Conservation (phyloP, 2,113 vertebrate genomes). For the Dryoscopus gambensis region DNA sequence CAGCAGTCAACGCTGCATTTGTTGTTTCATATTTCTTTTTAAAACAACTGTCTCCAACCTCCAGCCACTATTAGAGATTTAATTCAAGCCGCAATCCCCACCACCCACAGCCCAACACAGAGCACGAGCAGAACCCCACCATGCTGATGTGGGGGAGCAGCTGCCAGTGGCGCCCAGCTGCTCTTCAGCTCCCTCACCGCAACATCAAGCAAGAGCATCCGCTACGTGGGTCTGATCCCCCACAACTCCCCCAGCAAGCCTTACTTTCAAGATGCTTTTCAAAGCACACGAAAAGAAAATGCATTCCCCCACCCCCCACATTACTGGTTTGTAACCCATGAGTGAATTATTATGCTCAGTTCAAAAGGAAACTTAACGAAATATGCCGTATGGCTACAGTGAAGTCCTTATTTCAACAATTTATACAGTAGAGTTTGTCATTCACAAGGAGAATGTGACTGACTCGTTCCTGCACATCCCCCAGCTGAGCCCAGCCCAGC, state of each 20-base stretch:
- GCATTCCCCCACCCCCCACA: no score
- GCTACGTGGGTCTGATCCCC: accelerated
- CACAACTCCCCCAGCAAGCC: background rate
- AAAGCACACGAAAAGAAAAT: background rate
- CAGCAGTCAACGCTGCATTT: background rate
- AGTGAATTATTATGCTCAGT: background rate
- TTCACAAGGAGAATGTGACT: background rate
- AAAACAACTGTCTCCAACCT: background rate
- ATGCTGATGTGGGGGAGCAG: accelerated
- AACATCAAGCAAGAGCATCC: background rate
- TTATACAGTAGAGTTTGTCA: background rate
- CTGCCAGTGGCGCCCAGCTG: background rate
- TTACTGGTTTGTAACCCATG: background rate
- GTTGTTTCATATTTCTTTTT: background rate
- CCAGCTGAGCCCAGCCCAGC: background rate
- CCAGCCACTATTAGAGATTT: background rate
- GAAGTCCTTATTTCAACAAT: background rate
- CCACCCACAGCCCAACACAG: background rate
- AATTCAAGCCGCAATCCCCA: background rate
- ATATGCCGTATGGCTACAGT: background rate
- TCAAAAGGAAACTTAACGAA: background rate
- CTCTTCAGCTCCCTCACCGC: background rate
- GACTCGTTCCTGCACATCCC: background rate
- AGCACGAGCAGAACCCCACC: background rate
- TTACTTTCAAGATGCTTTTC: background rate